These are phyloP conservation scores for Phoxinus phoxinus DNA, from an alignment of 2,113 vertebrate genomes.

Conservation along the genomic window DNA sequence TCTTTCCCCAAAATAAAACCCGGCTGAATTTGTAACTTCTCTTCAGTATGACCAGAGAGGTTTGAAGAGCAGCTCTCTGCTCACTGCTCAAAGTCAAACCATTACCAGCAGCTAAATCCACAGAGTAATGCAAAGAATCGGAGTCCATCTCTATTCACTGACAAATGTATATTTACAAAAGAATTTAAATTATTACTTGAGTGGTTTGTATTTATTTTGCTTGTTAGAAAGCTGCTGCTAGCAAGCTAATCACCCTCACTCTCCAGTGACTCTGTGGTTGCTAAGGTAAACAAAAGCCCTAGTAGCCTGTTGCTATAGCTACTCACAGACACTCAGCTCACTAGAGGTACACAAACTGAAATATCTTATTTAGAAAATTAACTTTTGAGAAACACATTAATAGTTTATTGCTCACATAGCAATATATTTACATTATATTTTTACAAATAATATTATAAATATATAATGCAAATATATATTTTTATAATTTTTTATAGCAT, in stretches of 20 bases:
- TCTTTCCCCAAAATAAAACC: slow-evolving; percentile 90
- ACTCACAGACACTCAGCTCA: slow-evolving; percentile 1
- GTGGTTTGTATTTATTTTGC: neutral
- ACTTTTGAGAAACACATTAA: too few species aligned
- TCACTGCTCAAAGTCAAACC: slow-evolving; percentile 82
- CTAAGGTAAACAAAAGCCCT: slow-evolving; percentile 62
- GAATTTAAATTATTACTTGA: neutral
- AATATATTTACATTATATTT: neutral
- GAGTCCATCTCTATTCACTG: slow-evolving; percentile 78
- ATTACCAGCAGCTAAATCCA: slow-evolving; percentile 80
- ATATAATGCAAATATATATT: neutral
- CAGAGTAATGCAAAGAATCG: slow-evolving; percentile 68
- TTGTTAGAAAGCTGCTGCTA: neutral
- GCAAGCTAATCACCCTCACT: neutral
- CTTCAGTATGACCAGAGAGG: slow-evolving; percentile 82
- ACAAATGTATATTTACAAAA: neutral
- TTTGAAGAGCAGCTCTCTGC: slow-evolving; percentile 79
- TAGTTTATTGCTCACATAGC: neutral
- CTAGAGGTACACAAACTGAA: neutral
- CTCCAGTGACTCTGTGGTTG: slow-evolving; percentile 23
- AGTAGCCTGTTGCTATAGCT: slow-evolving; percentile 54
- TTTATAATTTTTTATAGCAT: neutral
- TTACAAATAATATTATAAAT: neutral
- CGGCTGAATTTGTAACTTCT: slow-evolving; percentile 85
- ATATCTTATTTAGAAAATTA: too few species aligned